Base-by-base conservation (phyloP, 2,888 invertebrate species). In the Nebria salina region DNA sequence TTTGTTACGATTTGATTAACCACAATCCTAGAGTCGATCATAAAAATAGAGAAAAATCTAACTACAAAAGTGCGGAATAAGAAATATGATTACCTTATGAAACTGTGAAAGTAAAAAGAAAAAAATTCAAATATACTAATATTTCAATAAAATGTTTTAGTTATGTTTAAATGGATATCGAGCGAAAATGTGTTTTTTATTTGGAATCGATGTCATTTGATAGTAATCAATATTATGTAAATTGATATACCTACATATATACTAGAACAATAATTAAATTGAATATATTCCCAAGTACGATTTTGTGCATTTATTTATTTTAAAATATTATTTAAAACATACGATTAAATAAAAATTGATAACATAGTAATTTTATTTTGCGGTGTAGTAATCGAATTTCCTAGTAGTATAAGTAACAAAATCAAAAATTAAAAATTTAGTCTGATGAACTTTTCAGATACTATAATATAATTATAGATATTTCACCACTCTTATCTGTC, bases 81-180 rank as follows among this genome's bases (percentile, higher is more conserved):
- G 79, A 80, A 80, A 75, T 72, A 80, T 80, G 80, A 70, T 80
- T 80, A 80, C 80, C 80, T 80, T 80, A 80, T 80, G 54, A 41
- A 80, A 80, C 80, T 80, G 80, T 80, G 75, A 80, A 80, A 75
- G 68, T 80, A 80, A 80, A 79, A 80, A 80, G 72, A 80, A 80
- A 80, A 54, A 80, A 80, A 80, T 68, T 54, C 54, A 54, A 54
- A 54, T 54, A 54, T 54, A 11, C 54, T 54, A 54, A 54, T 54
- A 54, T 7, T 54, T 54, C 54, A 54, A 54, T 54, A 54, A 13
- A 54, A 54, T 54, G 54, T 54, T 54, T 54, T 13, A 54, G 13
- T 54, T 54, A 54, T 54, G 54, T 54, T 13, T 2, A 54, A 54
- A 54, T 54, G 54, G 54, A 54, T 54, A 54, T 54, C 8, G 8